Evolutionary conservation across 2,888 invertebrate species (phyloP), one percentile per base, ranked within the genome.

Genomic region (Osmoderma eremita): DNA sequence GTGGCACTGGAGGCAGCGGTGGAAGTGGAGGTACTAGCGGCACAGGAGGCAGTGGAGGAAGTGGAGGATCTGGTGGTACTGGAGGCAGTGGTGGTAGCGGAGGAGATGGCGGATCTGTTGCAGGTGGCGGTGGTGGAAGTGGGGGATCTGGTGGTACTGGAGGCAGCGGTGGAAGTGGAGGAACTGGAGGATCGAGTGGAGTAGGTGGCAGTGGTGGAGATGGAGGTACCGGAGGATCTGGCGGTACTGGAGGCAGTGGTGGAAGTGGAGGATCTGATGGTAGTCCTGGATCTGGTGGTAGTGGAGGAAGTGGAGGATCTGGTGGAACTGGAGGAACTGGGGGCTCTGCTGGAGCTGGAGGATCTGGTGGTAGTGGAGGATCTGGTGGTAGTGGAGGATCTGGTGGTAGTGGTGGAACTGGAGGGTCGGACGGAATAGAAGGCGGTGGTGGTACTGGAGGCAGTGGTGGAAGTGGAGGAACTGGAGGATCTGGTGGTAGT

Each of bases 1-100:
- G 62, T 42, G 71, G 63, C 53, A 61, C 30, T 49, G 65, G 62
- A 13, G 67, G 70, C 17, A 50, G 51, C 12, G 69, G 70, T 42
- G 67, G 67, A 8, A 45, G 50, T 18, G 48, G 58, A 8, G 62
- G 66, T 1, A 15, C 49, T 2, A 63, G 68, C 15, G 36, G 42
- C 1, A 6, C 0, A 1, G 63, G 24, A 39, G 18, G 20, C n/a
- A 22, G 30, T 3, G 49, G 39, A 8, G 54, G 56, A 12, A 49
- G 39, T 8, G 39, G 30, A 39, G 20, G 20, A 15, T n/a, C 42
- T n/a, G 36, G 54, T 24, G 56, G 63, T 48, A 42, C 51, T 18
- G 70, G 63, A 5, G 51, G 41, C 6, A 17, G 5, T 2, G 39
- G 41, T n/a, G 53, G 41, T 20, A 17, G 30, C 17, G 63, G 10